Evolutionary conservation across 2,113 vertebrate species (phyloP).

Genomic region (Copsychus sechellarum): DNA sequence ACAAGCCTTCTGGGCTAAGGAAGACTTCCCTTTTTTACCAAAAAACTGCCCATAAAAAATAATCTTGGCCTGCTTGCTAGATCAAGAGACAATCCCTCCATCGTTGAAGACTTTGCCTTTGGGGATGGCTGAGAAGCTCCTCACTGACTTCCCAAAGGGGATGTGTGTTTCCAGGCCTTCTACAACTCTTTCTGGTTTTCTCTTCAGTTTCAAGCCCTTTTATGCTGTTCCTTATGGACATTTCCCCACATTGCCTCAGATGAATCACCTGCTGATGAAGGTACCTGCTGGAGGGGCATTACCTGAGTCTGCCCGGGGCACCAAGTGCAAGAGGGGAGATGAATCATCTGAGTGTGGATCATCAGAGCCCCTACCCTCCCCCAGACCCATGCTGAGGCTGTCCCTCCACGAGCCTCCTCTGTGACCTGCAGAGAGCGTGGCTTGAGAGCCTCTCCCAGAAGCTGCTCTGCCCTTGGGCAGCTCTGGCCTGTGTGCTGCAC

Average conservation of each 20-base stretch:
- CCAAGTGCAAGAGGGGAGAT: background rate
- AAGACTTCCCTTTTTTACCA: background rate
- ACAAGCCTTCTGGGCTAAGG: background rate
- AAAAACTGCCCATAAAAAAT: background rate
- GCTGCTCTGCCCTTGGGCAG: background rate
- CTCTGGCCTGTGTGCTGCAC: fast-evolving
- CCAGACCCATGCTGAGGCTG: background rate
- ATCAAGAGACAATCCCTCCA: background rate
- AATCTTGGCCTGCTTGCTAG: background rate
- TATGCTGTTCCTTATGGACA: background rate
- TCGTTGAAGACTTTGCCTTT: background rate
- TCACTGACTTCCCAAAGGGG: background rate
- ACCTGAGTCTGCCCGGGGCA: background rate
- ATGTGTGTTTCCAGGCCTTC: background rate
- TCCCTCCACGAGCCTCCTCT: background rate
- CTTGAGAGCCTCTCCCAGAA: background rate
- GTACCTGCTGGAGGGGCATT: background rate
- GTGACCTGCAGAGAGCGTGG: background rate
- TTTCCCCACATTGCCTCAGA: background rate
- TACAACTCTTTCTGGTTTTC: background rate
- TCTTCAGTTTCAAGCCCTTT: background rate
- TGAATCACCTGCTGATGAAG: background rate
- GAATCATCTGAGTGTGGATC: background rate
- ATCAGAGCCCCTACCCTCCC: background rate
- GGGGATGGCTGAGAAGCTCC: background rate